These are phyloP conservation scores for Buphagus erythrorhynchus DNA, from an alignment of 2,797 vertebrate species.

Conservation along the genomic window DNA sequence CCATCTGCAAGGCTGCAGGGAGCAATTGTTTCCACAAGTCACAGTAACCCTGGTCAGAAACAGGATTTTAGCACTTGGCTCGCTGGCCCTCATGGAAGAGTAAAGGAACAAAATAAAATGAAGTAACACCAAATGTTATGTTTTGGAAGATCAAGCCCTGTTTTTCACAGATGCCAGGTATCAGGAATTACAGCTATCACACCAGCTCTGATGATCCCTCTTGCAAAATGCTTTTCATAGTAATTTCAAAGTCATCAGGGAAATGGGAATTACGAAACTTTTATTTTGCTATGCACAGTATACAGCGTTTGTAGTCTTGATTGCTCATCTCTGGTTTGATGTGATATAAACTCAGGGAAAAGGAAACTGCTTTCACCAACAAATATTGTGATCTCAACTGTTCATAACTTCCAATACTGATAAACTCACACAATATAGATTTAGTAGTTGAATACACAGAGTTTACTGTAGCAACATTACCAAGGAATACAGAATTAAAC, in stretches of 20 bases:
- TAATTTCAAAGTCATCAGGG: neutral
- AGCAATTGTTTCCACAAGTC: neutral
- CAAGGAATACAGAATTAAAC: neutral
- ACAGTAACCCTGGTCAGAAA: neutral
- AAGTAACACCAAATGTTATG: neutral
- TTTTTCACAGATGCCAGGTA: neutral
- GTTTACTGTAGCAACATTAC: neutral
- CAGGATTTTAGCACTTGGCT: neutral
- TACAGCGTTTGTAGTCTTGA: neutral
- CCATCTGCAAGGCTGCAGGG: neutral
- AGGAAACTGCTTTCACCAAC: neutral
- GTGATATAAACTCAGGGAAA: neutral
- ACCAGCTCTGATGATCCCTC: neutral
- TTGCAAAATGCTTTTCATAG: neutral
- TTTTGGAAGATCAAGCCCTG: neutral
- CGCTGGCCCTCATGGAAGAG: neutral
- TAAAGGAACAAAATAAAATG: neutral
- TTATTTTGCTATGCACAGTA: neutral
- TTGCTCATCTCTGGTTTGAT: neutral
- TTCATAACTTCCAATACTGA: neutral
- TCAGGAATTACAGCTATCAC: neutral
- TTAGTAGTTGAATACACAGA: neutral
- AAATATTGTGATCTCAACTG: neutral
- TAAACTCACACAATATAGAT: neutral
- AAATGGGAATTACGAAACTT: neutral